A percentile compares a stretch with the other conserved stretches of the same genome.
Conservation (phyloP, 2,888 invertebrate species). For the Mylabris sibirica region DNA sequence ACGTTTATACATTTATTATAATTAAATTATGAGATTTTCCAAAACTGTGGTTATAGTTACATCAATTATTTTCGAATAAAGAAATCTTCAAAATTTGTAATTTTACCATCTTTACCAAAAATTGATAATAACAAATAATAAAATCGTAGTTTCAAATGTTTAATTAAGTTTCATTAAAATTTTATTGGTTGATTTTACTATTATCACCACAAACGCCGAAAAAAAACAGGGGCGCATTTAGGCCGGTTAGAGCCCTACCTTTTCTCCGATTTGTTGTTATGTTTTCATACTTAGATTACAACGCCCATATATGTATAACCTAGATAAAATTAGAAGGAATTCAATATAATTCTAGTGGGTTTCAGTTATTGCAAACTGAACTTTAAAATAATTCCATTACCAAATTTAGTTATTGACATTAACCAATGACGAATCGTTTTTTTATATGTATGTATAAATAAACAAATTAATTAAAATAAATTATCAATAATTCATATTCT, state of each 20-base stretch:
- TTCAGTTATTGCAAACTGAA: neutral
- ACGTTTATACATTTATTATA: neutral
- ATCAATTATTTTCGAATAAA: neutral
- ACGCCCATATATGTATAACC: constrained; percentile 9
- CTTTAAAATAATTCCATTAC: constrained; percentile 1
- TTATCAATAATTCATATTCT: constrained; percentile 7
- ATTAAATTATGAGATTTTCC: neutral
- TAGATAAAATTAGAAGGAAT: neutral
- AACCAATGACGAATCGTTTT: neutral
- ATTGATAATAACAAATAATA: neutral
- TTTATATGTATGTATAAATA: constrained; percentile 1
- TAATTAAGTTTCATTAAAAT: neutral
- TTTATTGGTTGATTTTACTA: neutral
- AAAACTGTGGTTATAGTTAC: neutral
- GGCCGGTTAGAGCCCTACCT: neutral
- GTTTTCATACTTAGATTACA: neutral
- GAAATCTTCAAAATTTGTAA: neutral
- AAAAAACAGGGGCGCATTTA: constrained; percentile 6
- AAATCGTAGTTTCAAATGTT: neutral
- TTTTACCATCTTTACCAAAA: neutral
- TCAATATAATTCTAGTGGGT: neutral
- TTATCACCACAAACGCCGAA: neutral
- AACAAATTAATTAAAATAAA: constrained; percentile 7
- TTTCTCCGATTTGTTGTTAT: neutral
- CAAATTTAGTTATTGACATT: constrained; percentile 4